Base-by-base conservation (phyloP, 2,113 vertebrate genomes). In the Haemorhous mexicanus region DNA sequence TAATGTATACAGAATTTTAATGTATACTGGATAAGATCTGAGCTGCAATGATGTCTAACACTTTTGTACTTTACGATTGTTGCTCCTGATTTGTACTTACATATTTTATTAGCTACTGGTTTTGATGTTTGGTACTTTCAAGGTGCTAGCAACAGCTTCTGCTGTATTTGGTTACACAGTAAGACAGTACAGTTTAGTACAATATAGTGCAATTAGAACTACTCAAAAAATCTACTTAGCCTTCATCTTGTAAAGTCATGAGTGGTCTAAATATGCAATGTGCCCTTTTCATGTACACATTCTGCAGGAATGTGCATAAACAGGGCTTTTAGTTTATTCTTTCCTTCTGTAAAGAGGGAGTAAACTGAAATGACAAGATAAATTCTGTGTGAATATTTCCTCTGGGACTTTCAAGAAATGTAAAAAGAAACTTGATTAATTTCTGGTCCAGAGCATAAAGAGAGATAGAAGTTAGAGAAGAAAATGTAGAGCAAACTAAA, bases 161-260 rank as follows among this genome's bases (percentile, higher is more conserved):
- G 87, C 87, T 92, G 30, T 68, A 95, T 97, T 96, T 97, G 91
- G 96, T 97, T 97, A 96, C 72, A 90, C 46, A 74, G 93, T 94
- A 86, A 97, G 74, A 92, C 67, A 90, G 93, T 94, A 96, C 46
- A 94, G 70, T 94, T 97, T 95, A 93, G 84, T 74, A 96, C 89
- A 97, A 96, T 92, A 50, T 66, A 66, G 44, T 93, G 74, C 87
- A 97, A 98, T 97, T 97, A 98, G 73, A 92, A 97, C 50, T 93
- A 95, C 74, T 96, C 87, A 96, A 87, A 96, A 96, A 96, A 95
- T 86, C 93, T 97, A 73, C 92, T 93, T 97, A 96, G 62, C 66
- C 58, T 93, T 95, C 92, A 92, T 97, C 83, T 96, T 95, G 64
- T 91, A 92, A 96, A 95, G 95, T 96, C 82, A 85, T 32, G 32